phyloP scores from a whole-genome alignment of 2,797 vertebrate species.

The Halcyon smyrnensis region DNA sequence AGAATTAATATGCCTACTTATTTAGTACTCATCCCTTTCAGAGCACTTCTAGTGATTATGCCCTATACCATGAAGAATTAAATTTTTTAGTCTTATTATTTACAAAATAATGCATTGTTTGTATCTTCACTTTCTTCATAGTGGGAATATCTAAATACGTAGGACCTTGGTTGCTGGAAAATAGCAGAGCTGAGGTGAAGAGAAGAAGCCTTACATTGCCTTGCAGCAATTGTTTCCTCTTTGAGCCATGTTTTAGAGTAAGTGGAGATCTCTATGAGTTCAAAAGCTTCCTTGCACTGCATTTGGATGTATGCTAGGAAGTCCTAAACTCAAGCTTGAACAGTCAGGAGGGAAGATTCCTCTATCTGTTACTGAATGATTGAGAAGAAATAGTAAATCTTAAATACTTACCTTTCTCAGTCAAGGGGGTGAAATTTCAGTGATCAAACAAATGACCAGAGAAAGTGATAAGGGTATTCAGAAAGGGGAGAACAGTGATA shows the following conservation, averaged over 20 bases:
- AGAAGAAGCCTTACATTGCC: neutral
- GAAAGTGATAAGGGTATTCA: neutral
- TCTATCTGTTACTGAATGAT: neutral
- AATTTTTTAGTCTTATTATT: neutral
- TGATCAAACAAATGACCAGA: neutral
- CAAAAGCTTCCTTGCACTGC: neutral
- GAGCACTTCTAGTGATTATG: neutral
- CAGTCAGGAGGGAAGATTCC: neutral
- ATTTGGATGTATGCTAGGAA: neutral
- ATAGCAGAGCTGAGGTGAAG: neutral
- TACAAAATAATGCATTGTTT: neutral
- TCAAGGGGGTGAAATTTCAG: neutral
- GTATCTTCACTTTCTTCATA: neutral
- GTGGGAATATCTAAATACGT: neutral
- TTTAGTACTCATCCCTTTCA: neutral
- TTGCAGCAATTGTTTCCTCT: neutral
- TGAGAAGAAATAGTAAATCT: neutral
- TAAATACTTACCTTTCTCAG: neutral
- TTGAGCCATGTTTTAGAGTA: neutral
- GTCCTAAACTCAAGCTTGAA: neutral
- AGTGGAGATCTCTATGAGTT: neutral
- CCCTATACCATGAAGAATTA: neutral
- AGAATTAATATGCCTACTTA: neutral
- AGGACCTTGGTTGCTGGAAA: neutral
- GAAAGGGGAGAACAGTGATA: neutral